Conservation (phyloP, 1,140 invertebrate genomes). For the Cepaea nemoralis region DNA sequence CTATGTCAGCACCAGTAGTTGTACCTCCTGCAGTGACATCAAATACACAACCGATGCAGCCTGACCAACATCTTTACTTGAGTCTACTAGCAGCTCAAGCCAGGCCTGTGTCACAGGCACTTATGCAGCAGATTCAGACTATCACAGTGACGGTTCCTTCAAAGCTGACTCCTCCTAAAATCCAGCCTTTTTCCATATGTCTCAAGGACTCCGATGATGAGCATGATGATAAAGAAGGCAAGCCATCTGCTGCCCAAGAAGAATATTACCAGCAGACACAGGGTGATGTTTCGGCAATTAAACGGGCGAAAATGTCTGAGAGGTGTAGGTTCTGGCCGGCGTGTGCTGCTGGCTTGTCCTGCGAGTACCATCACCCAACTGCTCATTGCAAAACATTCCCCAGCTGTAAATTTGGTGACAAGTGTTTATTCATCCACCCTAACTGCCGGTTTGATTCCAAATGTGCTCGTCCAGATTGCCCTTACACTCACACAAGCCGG, state of each 20-base stretch:
- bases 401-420: conserved; percentile 86
- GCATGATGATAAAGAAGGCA: conserved; percentile 37
- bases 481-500: conserved; percentile 82
- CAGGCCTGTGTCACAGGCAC: not conserved
- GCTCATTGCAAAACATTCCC: conserved; percentile 82
- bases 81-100: not conserved
- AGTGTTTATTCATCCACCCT: conserved; percentile 91
- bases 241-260: not conserved
- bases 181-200: conserved; percentile 56
- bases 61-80: not conserved
- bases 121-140: not conserved
- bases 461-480: conserved; percentile 86
- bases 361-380: conserved; percentile 79
- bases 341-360: conserved; percentile 79
- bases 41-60: not conserved
- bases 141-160: not conserved
- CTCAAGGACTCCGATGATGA: conserved; percentile 60
- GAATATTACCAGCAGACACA: conserved; percentile 39
- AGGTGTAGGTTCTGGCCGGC: conserved; percentile 82
- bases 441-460: conserved; percentile 89
- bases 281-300: conserved; percentile 41
- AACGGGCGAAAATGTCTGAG: conserved; percentile 65
- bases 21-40: not conserved
- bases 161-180: conserved; percentile 41
- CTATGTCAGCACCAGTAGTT: not conserved